Conservation (phyloP, 2,888 invertebrate genomes). For the Hofmannophila pseudospretella region DNA sequence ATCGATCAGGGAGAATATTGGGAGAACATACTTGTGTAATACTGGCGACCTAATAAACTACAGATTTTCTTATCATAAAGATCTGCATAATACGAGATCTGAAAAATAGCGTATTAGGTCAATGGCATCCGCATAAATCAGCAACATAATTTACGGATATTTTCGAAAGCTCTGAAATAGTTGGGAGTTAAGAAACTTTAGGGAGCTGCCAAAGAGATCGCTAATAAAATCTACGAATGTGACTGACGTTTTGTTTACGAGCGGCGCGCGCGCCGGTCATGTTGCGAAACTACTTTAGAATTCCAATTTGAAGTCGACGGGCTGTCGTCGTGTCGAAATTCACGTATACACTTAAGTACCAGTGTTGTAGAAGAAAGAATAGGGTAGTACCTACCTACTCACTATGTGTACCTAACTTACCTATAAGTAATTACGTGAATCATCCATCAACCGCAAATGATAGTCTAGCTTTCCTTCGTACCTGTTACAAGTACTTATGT, state of each 20-base stretch:
- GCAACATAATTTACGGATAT: slow-evolving; percentile 30
- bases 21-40: no score
- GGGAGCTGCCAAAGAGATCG: slow-evolving; percentile 42
- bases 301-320: slow-evolving; percentile 25
- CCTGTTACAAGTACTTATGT: no score
- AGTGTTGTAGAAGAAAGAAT: slow-evolving; percentile 2
- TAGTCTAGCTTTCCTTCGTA: no score
- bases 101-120: slow-evolving; percentile 36
- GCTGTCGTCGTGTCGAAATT: slow-evolving; percentile 37
- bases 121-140: slow-evolving; percentile 45
- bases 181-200: slow-evolving; percentile 41
- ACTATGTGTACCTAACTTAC: neutral
- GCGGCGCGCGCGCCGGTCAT: slow-evolving; percentile 31
- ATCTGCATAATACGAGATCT: no score
- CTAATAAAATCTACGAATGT: slow-evolving; percentile 44
- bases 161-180: slow-evolving; percentile 43
- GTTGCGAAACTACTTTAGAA: slow-evolving; percentile 48
- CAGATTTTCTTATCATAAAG: no score
- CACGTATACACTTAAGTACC: slow-evolving; percentile 45
- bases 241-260: slow-evolving; percentile 57
- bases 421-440: slow-evolving; percentile 6
- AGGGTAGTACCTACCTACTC: no score
- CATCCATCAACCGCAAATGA: slow-evolving; percentile 4
- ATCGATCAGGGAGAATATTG: no score
- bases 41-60: no score